Evolutionary conservation across 2,797 vertebrate genomes (phyloP).

Genomic region (Hemitrygon akajei): DNA sequence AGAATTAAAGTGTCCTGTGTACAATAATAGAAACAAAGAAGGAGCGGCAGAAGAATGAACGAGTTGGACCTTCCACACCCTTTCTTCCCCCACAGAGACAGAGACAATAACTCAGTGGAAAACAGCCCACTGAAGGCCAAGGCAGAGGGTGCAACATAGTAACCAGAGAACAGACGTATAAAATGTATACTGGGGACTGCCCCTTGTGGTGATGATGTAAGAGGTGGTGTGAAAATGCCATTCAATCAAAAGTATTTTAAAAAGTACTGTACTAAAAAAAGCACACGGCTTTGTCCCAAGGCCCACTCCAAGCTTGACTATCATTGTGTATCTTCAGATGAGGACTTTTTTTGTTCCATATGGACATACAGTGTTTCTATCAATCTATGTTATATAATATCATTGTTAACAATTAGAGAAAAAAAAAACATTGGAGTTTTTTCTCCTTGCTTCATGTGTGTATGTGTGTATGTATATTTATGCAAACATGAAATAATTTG

Average conservation of each 20-base stretch:
- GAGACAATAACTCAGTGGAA: not conserved
- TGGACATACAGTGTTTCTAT: not conserved
- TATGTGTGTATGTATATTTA: not conserved
- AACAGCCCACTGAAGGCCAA: not conserved
- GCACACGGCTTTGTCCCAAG: not conserved
- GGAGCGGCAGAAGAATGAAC: not conserved
- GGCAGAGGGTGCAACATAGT: not conserved
- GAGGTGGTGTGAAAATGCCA: not conserved
- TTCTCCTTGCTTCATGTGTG: not conserved
- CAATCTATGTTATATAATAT: not conserved
- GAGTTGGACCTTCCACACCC: not conserved
- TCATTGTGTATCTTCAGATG: not conserved
- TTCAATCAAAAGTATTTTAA: not conserved
- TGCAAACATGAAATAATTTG: not conserved
- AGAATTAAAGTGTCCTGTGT: not conserved
- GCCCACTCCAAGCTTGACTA: too few relatives aligned
- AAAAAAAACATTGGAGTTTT: not conserved
- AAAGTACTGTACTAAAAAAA: not conserved
- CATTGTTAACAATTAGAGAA: not conserved
- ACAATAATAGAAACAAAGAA: not conserved
- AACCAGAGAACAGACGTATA: not conserved
- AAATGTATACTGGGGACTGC: not conserved
- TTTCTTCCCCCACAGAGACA: not conserved
- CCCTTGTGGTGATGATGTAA: not conserved
- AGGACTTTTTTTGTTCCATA: not conserved